These are phyloP conservation scores for Phainopepla nitens DNA, from an alignment of 2,113 vertebrate species.

Conservation along the genomic window DNA sequence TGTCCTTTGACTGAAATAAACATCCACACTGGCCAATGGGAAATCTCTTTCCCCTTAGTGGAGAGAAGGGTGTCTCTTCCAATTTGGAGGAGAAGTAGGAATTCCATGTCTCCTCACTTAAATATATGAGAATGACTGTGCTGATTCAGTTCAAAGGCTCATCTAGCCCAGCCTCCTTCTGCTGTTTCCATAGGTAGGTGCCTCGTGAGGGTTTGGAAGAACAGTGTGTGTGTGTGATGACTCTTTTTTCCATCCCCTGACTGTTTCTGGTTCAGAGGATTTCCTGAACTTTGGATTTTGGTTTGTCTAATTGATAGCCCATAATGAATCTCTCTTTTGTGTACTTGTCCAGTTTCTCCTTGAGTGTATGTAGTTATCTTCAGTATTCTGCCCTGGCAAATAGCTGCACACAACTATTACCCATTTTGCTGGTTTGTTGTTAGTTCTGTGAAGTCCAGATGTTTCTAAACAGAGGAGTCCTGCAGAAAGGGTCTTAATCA, in stretches of 20 bases:
- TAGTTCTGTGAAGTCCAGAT: background rate
- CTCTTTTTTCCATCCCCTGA: background rate
- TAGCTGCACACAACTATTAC: background rate
- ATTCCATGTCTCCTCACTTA: background rate
- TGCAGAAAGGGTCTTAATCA: background rate
- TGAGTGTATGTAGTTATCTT: background rate
- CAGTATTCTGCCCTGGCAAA: background rate
- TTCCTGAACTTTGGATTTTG: background rate
- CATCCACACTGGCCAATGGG: background rate
- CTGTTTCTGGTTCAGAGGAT: background rate
- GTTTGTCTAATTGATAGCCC: background rate
- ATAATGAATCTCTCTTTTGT: background rate
- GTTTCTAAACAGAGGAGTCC: background rate
- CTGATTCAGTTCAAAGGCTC: background rate
- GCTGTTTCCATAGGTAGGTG: background rate
- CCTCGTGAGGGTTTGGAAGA: background rate
- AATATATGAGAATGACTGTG: background rate
- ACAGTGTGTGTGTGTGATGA: background rate
- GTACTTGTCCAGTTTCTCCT: background rate
- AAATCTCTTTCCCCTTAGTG: background rate
- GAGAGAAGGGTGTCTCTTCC: background rate
- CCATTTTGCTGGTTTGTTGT: background rate
- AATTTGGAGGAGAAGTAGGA: background rate
- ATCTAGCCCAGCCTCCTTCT: background rate
- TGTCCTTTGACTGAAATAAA: background rate